Evolutionary conservation across 2,797 vertebrate genomes (phyloP).

Genomic region (Halcyon chelicuti): DNA sequence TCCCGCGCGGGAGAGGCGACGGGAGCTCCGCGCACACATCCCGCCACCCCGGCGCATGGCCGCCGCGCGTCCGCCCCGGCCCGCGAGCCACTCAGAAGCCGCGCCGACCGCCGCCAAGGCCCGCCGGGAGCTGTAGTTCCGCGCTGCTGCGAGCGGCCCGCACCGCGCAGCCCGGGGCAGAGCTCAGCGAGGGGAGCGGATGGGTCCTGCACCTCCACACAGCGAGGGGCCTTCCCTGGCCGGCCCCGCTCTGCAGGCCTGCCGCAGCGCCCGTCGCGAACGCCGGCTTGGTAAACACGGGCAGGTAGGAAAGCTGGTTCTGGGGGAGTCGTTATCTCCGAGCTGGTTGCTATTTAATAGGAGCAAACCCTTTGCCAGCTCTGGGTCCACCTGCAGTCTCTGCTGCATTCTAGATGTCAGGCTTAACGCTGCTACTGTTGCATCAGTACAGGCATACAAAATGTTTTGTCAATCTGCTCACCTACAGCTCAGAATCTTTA

Average conservation of each 20-base stretch:
- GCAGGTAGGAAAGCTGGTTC: neutral
- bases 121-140: conserved; percentile 43
- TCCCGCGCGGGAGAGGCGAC: neutral
- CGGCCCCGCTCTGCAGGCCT: too few species aligned
- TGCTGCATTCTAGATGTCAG: too few species aligned
- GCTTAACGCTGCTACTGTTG: neutral
- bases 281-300: neutral
- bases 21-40: neutral
- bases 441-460: neutral
- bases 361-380: neutral
- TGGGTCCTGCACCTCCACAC: too few species aligned
- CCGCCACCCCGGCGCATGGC: neutral
- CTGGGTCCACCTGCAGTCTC: neutral
- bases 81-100: neutral
- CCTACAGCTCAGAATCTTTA: neutral
- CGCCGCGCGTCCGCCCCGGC: neutral
- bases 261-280: neutral
- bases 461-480: neutral
- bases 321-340: accelerated
- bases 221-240: too few species aligned
- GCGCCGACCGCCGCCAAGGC: neutral
- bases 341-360: neutral
- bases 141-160: neutral
- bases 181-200: too few species aligned
- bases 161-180: too few species aligned